These are phyloP conservation scores for Aspidiotus destructor DNA, from an alignment of 2,888 invertebrate species.

Conservation along the genomic window DNA sequence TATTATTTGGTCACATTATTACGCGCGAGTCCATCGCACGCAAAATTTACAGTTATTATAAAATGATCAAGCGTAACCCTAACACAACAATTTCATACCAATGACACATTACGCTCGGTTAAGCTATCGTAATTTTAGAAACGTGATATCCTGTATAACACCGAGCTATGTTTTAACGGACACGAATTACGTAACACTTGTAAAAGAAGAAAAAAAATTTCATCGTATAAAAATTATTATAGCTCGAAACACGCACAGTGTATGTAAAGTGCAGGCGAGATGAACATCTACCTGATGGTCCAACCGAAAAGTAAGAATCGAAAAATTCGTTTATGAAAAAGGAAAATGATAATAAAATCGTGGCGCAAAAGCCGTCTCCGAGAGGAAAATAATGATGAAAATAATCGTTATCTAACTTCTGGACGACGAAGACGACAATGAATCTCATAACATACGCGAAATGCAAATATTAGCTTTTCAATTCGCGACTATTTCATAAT, in stretches of 20 bases:
- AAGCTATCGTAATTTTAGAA: conserved; percentile 21
- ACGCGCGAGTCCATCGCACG: background rate
- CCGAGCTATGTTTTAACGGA: background rate
- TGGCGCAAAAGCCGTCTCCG: no score
- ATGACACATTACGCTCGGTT: conserved; percentile 11
- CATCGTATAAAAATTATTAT: background rate
- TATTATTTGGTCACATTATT: background rate
- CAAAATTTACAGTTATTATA: conserved; percentile 4
- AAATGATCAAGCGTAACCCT: background rate
- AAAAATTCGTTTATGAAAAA: no score
- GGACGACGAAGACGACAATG: background rate
- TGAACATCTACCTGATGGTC: no score
- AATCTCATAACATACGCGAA: background rate
- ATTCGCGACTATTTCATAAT: background rate
- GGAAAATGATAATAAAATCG: no score
- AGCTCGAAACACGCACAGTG: background rate
- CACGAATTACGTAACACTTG: background rate
- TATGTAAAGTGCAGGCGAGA: no score
- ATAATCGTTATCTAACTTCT: background rate
- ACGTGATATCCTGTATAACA: conserved; percentile 19
- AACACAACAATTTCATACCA: conserved; percentile 3
- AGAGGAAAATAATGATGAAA: no score
- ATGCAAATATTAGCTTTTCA: conserved; percentile 2
- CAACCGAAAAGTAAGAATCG: no score
- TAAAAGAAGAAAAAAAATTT: background rate